Evolutionary conservation across 2,113 vertebrate species (phyloP).

Genomic region (Bothrops jararaca): DNA sequence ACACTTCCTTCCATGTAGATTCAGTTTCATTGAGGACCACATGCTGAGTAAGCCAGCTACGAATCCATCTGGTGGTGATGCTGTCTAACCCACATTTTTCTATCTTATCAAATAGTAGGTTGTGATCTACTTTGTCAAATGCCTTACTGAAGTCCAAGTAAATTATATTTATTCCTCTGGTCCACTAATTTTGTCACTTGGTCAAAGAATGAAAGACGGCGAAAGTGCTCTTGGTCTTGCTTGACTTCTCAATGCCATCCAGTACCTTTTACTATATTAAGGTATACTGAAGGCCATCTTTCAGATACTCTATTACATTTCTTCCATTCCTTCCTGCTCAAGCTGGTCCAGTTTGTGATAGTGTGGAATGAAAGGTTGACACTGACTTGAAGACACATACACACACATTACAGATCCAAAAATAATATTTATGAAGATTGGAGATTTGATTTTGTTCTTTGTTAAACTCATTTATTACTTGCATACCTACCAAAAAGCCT

Average conservation of each 20-base stretch:
- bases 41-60: no score
- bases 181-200: no score
- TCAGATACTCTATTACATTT: neutral
- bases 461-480: neutral
- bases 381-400: neutral
- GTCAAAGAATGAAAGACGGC: no score
- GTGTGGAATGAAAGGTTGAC: neutral
- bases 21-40: no score
- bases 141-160: no score
- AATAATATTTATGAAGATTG: neutral
- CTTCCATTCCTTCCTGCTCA: neutral
- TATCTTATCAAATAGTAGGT: no score
- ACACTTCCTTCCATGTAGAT: no score
- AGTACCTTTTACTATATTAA: neutral
- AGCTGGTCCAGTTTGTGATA: neutral
- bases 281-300: neutral
- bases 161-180: no score
- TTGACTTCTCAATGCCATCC: neutral
- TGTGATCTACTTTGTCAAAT: no score
- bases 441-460: neutral
- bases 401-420: neutral
- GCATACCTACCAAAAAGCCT: neutral
- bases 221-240: neutral
- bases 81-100: no score
- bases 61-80: no score